These are phyloP conservation scores for Meghimatium bilineatum DNA, from an alignment of 2,888 invertebrate species.

Conservation along the genomic window DNA sequence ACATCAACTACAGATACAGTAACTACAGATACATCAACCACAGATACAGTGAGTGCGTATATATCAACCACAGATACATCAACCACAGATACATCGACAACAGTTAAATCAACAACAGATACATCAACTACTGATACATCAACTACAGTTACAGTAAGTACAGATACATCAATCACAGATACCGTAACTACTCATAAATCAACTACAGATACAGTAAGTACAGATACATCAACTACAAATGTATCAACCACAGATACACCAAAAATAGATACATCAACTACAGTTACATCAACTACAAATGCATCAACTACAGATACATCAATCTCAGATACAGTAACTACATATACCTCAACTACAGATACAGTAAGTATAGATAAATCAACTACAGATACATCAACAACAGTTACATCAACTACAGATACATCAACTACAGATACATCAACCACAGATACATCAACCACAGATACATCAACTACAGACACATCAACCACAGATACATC, in stretches of 20 bases:
- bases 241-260: background rate
- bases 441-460: no score
- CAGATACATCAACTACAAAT: background rate
- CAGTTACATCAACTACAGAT: no score
- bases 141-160: background rate
- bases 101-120: background rate
- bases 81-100: background rate
- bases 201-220: background rate
- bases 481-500: no score
- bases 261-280: background rate
- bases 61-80: background rate
- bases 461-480: no score
- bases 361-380: no score
- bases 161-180: background rate
- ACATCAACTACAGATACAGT: no score
- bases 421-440: no score
- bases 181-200: background rate
- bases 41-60: background rate
- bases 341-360: background rate
- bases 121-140: background rate
- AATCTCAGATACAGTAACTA: background rate
- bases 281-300: background rate
- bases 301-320: background rate
- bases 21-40: background rate
- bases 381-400: no score